A percentile compares a stretch with the other conserved stretches of the same genome.
Evolutionary conservation across 23 tunicate species (phyloP).

Genomic region (Ascidia mentula): DNA sequence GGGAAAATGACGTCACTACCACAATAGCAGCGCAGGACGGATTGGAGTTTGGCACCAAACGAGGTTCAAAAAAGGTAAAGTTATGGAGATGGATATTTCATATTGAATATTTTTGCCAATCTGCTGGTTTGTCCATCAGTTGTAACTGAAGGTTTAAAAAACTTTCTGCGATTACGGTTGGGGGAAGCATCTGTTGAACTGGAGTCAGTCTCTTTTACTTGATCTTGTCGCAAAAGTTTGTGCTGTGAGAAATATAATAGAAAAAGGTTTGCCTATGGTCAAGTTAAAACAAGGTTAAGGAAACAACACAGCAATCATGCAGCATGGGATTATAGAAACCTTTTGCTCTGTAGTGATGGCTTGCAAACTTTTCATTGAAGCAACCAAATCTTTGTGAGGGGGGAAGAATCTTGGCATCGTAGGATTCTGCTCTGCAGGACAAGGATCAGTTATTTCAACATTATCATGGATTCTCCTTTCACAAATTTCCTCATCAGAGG

Average conservation of each 20-base stretch:
- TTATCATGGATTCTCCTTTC: too few relatives aligned
- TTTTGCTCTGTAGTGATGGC: conserved; percentile 67
- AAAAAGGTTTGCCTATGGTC: too few relatives aligned
- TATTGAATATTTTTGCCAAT: conserved; percentile 67
- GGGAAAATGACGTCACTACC: background rate
- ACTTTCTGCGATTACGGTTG: conserved; percentile 20
- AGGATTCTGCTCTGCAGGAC: background rate
- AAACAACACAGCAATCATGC: too few relatives aligned
- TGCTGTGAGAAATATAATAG: background rate
- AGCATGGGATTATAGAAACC: background rate
- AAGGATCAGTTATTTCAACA: too few relatives aligned
- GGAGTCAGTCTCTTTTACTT: background rate
- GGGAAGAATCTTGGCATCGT: conserved; percentile 68
- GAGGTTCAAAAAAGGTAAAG: background rate
- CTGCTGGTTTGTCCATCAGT: conserved; percentile 59
- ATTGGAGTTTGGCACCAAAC: background rate
- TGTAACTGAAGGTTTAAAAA: conserved; percentile 16
- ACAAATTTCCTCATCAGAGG: too few relatives aligned
- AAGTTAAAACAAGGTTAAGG: too few relatives aligned
- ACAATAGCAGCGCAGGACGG: background rate
- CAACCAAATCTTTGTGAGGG: conserved; percentile 49
- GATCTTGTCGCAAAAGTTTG: background rate
- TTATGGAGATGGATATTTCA: conserved; percentile 43
- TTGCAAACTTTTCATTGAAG: conserved; percentile 67
- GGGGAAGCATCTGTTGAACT: background rate